Percentiles rank a stretch among this genome's conserved stretches.
phyloP scores from a whole-genome alignment of 2,113 vertebrate species.

The Chaenocephalus aceratus region DNA sequence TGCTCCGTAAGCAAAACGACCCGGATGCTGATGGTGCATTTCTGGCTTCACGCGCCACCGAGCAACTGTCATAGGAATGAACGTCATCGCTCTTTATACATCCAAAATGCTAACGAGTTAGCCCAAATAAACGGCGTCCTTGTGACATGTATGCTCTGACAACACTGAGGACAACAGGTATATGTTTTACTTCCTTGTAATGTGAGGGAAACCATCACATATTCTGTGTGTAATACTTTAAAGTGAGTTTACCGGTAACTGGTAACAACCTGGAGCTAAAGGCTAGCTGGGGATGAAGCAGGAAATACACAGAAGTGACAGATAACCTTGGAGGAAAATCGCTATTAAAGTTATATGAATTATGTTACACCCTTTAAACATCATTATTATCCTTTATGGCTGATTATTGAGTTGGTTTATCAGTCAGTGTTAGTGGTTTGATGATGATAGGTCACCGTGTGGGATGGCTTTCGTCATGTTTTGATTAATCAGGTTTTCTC shows the following conservation, averaged over 20 bases:
- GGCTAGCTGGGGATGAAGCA: constrained; percentile 2
- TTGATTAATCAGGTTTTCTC: neutral
- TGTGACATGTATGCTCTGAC: constrained; percentile 11
- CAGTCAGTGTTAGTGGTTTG: neutral
- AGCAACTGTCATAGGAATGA: too few species aligned
- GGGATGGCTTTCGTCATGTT: neutral
- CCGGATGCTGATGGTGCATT: too few species aligned
- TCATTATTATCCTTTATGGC: neutral
- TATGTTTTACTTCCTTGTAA: fast-evolving
- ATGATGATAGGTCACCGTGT: too few species aligned
- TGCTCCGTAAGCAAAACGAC: too few species aligned
- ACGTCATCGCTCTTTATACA: too few species aligned
- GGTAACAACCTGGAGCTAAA: constrained; percentile 42
- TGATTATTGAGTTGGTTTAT: neutral
- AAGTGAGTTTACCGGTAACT: neutral
- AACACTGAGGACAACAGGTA: constrained; percentile 19
- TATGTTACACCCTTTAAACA: neutral
- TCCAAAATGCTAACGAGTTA: constrained; percentile 10
- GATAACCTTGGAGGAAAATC: neutral
- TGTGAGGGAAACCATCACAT: neutral
- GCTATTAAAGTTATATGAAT: neutral
- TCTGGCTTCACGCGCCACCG: too few species aligned
- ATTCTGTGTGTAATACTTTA: neutral
- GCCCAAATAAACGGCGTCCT: neutral
- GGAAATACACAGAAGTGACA: neutral